Percentiles rank a stretch among this genome's conserved stretches.
These are phyloP conservation scores for Amblyjoppa proteus DNA, from an alignment of 2,888 invertebrate genomes.

Conservation along the genomic window DNA sequence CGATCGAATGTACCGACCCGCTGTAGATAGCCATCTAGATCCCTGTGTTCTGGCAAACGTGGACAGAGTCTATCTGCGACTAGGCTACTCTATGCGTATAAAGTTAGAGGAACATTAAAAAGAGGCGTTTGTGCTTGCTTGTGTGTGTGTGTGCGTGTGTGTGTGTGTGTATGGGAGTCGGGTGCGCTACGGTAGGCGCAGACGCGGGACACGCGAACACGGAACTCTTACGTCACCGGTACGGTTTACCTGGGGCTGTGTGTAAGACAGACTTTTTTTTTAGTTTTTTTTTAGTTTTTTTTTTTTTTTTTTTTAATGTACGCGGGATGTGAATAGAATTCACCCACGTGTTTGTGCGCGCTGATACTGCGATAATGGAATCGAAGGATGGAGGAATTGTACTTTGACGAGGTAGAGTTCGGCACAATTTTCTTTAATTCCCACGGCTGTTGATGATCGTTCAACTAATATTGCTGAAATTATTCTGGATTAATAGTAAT, in stretches of 20 bases:
- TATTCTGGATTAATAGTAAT: no score
- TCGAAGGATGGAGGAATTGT: background rate
- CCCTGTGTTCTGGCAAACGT: constrained; percentile 66
- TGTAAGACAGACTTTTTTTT: constrained; percentile 5
- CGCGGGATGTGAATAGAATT: background rate
- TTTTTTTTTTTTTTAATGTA: background rate
- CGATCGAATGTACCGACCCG: constrained; percentile 75
- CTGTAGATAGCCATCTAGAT: constrained; percentile 78
- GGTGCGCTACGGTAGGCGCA: constrained; percentile 2
- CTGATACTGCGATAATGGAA: background rate
- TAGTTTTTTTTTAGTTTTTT: constrained; percentile 4
- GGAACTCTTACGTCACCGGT: constrained; percentile 80
- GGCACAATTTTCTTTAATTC: background rate
- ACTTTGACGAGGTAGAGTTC: background rate
- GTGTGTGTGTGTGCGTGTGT: background rate
- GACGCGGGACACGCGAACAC: constrained; percentile 71
- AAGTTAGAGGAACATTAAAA: background rate
- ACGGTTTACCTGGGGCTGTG: constrained; percentile 42
- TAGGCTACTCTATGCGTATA: background rate
- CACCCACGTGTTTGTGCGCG: background rate
- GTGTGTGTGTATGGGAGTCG: background rate
- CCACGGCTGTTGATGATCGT: no score
- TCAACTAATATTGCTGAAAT: no score
- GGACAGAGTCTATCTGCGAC: constrained; percentile 2
- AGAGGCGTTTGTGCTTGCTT: background rate